Evolutionary conservation across 2,113 vertebrate species (phyloP), one percentile per base, ranked within the genome.

Genomic region (Paradisaea rubra): DNA sequence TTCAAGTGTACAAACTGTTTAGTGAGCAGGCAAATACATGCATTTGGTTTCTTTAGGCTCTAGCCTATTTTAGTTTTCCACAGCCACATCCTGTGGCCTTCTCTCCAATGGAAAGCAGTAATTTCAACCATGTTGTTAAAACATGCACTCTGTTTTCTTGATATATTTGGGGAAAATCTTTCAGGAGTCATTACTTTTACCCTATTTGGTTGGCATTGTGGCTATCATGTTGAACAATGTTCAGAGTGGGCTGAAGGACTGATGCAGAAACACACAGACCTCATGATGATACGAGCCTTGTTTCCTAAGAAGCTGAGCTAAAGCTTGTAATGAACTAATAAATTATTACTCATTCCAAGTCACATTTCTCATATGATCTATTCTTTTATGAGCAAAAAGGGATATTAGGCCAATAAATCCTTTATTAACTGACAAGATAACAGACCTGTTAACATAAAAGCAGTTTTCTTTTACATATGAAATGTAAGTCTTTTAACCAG

Each of bases 401-500:
- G 72, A 64, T 92, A 94, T 87, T 87, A 91, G 73, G 17, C 65
- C n/a, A 37, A 50, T 87, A 94, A 92, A 97, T 77, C 74, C 39
- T 88, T 92, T 78, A 61, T 94, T 92, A 70, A 76, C 61, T 96
- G 89, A 92, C 94, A 92, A 81, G 89, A 94, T 94, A 94, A 94
- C 94, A 82, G 86, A 81, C 37, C 25, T 91, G 50, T 81, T 94
- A 92, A 92, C 54, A 87, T 92, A 85, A 95, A 97, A 96, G 63
- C 42, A 16, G 59, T 94, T 93, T 77, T 65, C 76, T 87, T 97
- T 96, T 96, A 63, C 91, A 95, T 97, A 94, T 94, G 66, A 95
- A 96, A 95, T 86, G 79, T 73, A 57, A 61, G 59, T 23, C 78
- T 88, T 94, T 80, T 66, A 94, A 82, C 16, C 42, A 69, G 54